Percentiles rank a stretch among this genome's conserved stretches.
Evolutionary conservation across 2,797 vertebrate genomes (phyloP).

Genomic region (Adelosebastes latens): DNA sequence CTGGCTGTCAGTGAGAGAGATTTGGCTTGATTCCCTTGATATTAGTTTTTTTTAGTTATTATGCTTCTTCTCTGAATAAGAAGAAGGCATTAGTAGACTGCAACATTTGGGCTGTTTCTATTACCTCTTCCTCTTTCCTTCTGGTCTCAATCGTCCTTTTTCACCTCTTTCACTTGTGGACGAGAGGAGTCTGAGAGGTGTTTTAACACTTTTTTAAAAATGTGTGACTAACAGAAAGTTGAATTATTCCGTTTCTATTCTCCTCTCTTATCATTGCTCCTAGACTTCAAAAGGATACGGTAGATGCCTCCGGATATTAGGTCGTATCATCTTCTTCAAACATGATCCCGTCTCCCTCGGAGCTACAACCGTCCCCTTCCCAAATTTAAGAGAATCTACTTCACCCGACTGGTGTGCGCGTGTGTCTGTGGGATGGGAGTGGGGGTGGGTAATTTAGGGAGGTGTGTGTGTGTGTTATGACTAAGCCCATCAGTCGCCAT

Average conservation of each 20-base stretch:
- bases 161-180: background rate
- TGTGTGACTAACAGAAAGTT: conserved; percentile 38
- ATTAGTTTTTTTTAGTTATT: conserved; percentile 5
- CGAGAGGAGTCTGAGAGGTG: background rate
- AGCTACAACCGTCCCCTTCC: conserved; percentile 30
- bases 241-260: conserved; percentile 48
- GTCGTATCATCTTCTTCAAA: conserved; percentile 50
- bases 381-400: conserved; percentile 42
- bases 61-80: conserved; percentile 6
- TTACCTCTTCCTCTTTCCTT: background rate
- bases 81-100: background rate
- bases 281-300: conserved; percentile 53
- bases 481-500: conserved; percentile 80
- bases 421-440: conserved; percentile 18
- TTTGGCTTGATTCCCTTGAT: conserved; percentile 9
- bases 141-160: background rate
- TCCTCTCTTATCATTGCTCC: conserved; percentile 13
- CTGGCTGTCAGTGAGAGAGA: conserved; percentile 27
- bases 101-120: background rate
- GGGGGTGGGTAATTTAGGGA: conserved; percentile 29
- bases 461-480: conserved; percentile 56
- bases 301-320: conserved; percentile 52
- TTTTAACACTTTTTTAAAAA: conserved; percentile 43
- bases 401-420: background rate
- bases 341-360: conserved; percentile 33